Conservation (phyloP, 2,888 invertebrate genomes). For the Euzophera pinguis region DNA sequence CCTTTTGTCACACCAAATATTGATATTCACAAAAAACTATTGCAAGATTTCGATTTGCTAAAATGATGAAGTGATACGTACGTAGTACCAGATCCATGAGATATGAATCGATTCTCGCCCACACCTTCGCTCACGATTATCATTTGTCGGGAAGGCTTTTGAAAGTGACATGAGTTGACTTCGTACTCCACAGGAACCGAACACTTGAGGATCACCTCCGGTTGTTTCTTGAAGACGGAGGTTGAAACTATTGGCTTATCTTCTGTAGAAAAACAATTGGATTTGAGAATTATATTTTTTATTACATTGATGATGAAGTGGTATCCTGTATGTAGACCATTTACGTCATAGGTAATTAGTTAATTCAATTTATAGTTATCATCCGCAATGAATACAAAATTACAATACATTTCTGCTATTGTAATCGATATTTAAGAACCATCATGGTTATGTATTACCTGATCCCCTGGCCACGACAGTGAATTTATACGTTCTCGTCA, state of each 20-base stretch:
- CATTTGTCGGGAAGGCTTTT: slow-evolving; percentile 43
- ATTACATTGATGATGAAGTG: no score
- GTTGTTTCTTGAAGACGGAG: slow-evolving; percentile 29
- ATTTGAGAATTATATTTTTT: no score
- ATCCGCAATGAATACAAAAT: no score
- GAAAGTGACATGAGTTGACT: slow-evolving; percentile 54
- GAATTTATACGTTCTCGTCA: slow-evolving; percentile 34
- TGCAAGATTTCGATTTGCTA: no score
- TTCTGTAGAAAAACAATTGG: slow-evolving; percentile 28
- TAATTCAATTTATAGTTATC: no score
- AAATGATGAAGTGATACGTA: slow-evolving; percentile 19
- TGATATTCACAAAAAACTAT: no score
- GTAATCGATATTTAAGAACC: no score
- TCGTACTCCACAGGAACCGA: slow-evolving; percentile 32
- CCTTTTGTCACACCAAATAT: no score
- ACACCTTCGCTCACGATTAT: slow-evolving; percentile 50
- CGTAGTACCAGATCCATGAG: slow-evolving; percentile 39
- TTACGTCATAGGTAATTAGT: no score
- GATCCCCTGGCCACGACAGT: slow-evolving; percentile 33
- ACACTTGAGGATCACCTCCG: slow-evolving; percentile 45
- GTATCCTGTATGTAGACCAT: no score
- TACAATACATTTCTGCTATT: no score
- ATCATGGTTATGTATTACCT: slow-evolving; percentile 30
- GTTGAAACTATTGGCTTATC: slow-evolving; percentile 40
- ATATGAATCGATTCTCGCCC: slow-evolving; percentile 47